A percentile compares a stretch with the other conserved stretches of the same genome.
Conservation (phyloP, 2,888 invertebrate species). For the Vanessa cardui region DNA sequence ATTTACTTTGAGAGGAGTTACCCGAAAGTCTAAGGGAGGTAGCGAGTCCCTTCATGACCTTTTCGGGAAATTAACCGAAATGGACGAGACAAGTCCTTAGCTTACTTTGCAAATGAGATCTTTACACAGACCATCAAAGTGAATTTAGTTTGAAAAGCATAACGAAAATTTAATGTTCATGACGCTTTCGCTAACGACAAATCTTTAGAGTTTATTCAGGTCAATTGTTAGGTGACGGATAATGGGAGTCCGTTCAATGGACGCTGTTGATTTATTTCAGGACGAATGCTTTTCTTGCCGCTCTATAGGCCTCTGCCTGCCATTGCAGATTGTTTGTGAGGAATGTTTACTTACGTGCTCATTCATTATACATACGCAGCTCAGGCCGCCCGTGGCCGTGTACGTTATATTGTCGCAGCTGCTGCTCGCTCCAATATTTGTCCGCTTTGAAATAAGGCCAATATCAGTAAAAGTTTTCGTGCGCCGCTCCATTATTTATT, state of each 20-base stretch:
- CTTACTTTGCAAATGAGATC: slow-evolving; percentile 34
- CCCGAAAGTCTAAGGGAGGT: slow-evolving; percentile 19
- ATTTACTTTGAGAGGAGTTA: slow-evolving; percentile 35
- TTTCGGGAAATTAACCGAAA: slow-evolving; percentile 40
- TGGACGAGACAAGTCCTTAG: slow-evolving; percentile 38
- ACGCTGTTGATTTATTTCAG: slow-evolving; percentile 13
- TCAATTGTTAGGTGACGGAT: no score
- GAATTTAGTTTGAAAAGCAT: slow-evolving; percentile 21
- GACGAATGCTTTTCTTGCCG: slow-evolving; percentile 26
- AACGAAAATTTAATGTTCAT: slow-evolving; percentile 10
- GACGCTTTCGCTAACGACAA: background rate
- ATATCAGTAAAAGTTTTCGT: slow-evolving; percentile 71
- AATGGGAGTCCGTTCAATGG: slow-evolving; percentile 1
- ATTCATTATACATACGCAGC: slow-evolving; percentile 37
- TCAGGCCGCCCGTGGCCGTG: slow-evolving; percentile 24
- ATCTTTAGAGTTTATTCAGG: background rate
- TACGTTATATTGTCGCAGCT: slow-evolving; percentile 55
- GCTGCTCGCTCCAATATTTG: slow-evolving; percentile 61
- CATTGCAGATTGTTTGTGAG: slow-evolving; percentile 33
- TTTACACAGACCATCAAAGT: slow-evolving; percentile 31
- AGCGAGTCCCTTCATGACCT: slow-evolving; percentile 33
- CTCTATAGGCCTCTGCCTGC: slow-evolving; percentile 22
- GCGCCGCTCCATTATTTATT: slow-evolving; percentile 67
- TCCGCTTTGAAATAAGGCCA: slow-evolving; percentile 65
- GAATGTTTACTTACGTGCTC: slow-evolving; percentile 36